phyloP scores from a whole-genome alignment of 2,888 invertebrate species.

The Cataglyphis albicans region DNA sequence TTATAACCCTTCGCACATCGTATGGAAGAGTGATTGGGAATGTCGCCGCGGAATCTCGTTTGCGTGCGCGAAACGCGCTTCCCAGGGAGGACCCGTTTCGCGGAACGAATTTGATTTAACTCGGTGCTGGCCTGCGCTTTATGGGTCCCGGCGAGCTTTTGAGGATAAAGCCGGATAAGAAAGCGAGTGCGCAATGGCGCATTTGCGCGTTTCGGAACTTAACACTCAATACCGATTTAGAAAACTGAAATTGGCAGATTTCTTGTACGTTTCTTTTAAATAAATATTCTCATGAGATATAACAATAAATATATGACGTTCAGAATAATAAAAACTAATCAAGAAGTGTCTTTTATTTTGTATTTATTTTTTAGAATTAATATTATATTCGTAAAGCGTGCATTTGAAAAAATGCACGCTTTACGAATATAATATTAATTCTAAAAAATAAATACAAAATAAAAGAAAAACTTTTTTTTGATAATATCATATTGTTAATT shows the following conservation, averaged over 20 bases:
- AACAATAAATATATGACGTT: neutral
- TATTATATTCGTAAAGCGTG: neutral
- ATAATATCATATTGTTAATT: too few relatives aligned
- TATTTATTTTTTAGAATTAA: neutral
- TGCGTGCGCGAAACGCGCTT: conserved; percentile 77
- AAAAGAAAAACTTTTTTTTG: too few relatives aligned
- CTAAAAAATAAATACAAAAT: too few relatives aligned
- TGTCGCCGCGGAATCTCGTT: conserved; percentile 76
- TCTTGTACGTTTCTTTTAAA: neutral
- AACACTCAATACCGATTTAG: neutral
- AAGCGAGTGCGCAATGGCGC: conserved; percentile 52
- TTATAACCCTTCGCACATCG: conserved; percentile 64
- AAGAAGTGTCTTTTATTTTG: neutral
- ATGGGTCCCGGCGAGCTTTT: conserved; percentile 72
- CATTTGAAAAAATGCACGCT: too few relatives aligned
- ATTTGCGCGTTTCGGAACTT: conserved; percentile 4
- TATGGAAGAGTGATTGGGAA: conserved; percentile 73
- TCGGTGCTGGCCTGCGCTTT: conserved; percentile 70
- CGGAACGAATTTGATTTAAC: conserved; percentile 79
- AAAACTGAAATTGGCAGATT: conserved; percentile 16
- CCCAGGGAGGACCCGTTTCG: conserved; percentile 74
- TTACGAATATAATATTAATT: too few relatives aligned
- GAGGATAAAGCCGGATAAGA: conserved; percentile 76
- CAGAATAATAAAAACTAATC: neutral
- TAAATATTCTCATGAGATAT: neutral